phyloP scores from a whole-genome alignment of 2,797 vertebrate species.

The Hafferia zeledoni region DNA sequence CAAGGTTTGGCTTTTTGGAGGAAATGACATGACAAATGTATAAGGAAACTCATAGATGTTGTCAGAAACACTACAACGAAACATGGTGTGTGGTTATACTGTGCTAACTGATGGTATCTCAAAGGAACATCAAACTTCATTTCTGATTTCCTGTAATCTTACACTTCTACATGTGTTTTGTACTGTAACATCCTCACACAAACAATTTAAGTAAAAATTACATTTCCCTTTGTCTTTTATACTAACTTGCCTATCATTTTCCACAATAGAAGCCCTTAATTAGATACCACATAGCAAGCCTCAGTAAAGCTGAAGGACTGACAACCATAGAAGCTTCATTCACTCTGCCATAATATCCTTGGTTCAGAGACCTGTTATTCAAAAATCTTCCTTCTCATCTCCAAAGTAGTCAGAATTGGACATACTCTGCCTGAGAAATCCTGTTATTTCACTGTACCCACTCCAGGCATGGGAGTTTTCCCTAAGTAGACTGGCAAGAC shows the following conservation, averaged over 20 bases:
- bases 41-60: not conserved
- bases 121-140: not conserved
- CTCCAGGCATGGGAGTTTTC: slow-evolving; percentile 34
- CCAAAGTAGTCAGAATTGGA: not conserved
- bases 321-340: not conserved
- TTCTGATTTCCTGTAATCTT: slow-evolving; percentile 20
- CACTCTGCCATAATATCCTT: not conserved
- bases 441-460: not conserved
- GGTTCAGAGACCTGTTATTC: not conserved
- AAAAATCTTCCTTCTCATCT: not conserved
- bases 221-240: not conserved
- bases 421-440: not conserved
- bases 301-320: not conserved
- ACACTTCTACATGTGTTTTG: not conserved
- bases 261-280: not conserved
- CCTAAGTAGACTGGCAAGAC: not conserved
- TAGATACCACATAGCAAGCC: not conserved
- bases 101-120: slow-evolving; percentile 25
- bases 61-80: not conserved
- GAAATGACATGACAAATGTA: not conserved
- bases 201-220: not conserved
- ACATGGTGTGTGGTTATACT: not conserved
- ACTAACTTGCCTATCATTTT: not conserved
- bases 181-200: not conserved
- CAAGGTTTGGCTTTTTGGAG: not conserved